These are phyloP conservation scores for Gymnoscopelus braueri DNA, from an alignment of 2,797 vertebrate species.

Conservation along the genomic window DNA sequence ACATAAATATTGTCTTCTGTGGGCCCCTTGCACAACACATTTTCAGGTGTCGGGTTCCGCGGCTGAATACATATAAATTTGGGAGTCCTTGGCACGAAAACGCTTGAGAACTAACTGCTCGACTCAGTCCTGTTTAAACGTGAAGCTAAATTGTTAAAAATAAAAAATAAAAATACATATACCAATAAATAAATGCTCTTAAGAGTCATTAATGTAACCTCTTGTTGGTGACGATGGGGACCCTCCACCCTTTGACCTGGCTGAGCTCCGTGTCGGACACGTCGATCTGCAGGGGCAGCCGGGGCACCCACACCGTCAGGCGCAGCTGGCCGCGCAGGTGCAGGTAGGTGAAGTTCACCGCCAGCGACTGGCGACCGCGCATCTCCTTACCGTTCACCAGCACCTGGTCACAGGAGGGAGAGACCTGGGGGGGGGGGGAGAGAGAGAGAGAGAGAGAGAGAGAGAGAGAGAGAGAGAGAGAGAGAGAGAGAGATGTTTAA, in stretches of 20 bases:
- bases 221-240: slow-evolving; percentile 89
- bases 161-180: too few species aligned
- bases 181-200: too few species aligned
- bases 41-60: too few species aligned
- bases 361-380: slow-evolving; percentile 89
- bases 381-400: slow-evolving; percentile 96
- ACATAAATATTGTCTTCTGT: too few species aligned
- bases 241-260: slow-evolving; percentile 97
- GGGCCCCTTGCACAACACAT: too few species aligned
- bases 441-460: slow-evolving; percentile 1
- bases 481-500: not conserved
- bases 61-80: too few species aligned
- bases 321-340: slow-evolving; percentile 91
- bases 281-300: slow-evolving; percentile 93
- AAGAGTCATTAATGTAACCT: slow-evolving; percentile 66
- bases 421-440: slow-evolving; percentile 79
- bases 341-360: slow-evolving; percentile 93
- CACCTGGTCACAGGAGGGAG: slow-evolving; percentile 87
- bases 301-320: slow-evolving; percentile 91
- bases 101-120: too few species aligned
- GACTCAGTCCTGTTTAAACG: too few species aligned
- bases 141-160: too few species aligned
- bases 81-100: too few species aligned
- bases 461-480: not conserved
- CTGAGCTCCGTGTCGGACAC: slow-evolving; percentile 95